phyloP scores from a whole-genome alignment of 2,797 vertebrate species.

The Orientallactaga sibirica region DNA sequence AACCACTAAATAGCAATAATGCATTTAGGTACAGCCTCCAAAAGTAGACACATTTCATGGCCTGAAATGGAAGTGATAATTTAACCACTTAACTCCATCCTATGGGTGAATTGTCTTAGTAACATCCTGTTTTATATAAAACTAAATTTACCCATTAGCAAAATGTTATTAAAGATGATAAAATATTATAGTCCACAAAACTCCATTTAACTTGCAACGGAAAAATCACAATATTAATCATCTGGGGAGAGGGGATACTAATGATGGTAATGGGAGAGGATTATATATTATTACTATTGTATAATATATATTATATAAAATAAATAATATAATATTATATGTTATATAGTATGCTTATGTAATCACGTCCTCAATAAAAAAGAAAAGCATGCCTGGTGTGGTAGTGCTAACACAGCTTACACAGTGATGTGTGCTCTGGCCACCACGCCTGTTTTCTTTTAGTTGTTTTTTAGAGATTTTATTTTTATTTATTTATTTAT shows the following conservation, averaged over 20 bases:
- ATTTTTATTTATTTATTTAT: too few species aligned
- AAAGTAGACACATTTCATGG: background rate
- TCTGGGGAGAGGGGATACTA: background rate
- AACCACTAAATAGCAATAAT: background rate
- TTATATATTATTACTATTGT: too few species aligned
- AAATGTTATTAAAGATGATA: conserved; percentile 22
- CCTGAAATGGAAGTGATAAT: background rate
- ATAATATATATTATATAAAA: too few species aligned
- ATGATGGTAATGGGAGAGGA: too few species aligned
- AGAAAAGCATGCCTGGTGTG: too few species aligned
- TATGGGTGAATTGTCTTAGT: background rate
- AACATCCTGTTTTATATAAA: background rate
- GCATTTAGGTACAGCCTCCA: background rate
- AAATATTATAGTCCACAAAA: conserved; percentile 17
- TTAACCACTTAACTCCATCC: background rate
- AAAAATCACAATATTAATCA: background rate
- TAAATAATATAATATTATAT: too few species aligned
- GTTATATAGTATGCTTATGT: too few species aligned
- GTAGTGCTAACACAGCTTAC: too few species aligned
- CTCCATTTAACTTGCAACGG: background rate
- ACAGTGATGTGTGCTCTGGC: too few species aligned
- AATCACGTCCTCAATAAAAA: too few species aligned
- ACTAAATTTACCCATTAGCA: conserved; percentile 41
- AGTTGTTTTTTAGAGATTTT: too few species aligned
- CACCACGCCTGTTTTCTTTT: too few species aligned